Percentiles rank a stretch among this genome's conserved stretches.
Conservation (phyloP, 92 coral and sea anemone species). For the Nematostella vectensis region DNA sequence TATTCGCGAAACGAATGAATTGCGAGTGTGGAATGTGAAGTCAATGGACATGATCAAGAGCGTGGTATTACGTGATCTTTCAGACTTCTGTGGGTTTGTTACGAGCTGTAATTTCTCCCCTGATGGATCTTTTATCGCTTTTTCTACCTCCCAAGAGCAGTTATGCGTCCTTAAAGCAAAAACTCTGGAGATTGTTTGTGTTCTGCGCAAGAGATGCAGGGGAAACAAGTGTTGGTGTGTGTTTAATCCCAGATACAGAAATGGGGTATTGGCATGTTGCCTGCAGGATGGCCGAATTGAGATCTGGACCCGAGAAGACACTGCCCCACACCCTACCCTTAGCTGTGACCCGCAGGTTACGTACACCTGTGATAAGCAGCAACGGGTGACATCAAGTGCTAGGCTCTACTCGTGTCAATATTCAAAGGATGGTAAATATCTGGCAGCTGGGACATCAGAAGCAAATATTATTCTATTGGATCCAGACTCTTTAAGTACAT, state of each 20-base stretch:
- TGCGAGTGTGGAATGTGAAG: conserved; percentile 80
- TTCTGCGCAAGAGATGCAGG: conserved; percentile 64
- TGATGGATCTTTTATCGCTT: conserved; percentile 70
- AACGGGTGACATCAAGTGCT: conserved; percentile 49
- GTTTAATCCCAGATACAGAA: conserved; percentile 53
- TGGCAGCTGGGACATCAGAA: conserved; percentile 76
- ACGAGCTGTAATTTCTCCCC: conserved; percentile 83
- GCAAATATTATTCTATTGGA: conserved; percentile 51
- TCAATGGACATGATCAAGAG: conserved; percentile 68
- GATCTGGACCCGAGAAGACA: conserved; percentile 40
- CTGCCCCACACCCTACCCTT: conserved; percentile 20
- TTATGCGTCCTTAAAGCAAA: conserved; percentile 64
- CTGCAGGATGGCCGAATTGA: conserved; percentile 81
- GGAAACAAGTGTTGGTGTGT: conserved; percentile 87
- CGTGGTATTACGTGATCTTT: conserved; percentile 63
- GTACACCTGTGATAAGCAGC: conserved; percentile 56
- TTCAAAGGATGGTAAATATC: conserved; percentile 56
- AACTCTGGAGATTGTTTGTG: conserved; percentile 65
- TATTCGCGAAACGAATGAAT: conserved; percentile 76
- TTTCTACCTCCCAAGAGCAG: conserved; percentile 80
- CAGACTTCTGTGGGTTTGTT: conserved; percentile 87
- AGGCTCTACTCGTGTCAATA: conserved; percentile 68
- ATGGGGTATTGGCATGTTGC: conserved; percentile 66
- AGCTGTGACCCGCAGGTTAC: conserved; percentile 27
- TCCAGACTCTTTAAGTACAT: conserved; percentile 23